Evolutionary conservation across 1,140 invertebrate species (phyloP).

Genomic region (Zophobas atratus): DNA sequence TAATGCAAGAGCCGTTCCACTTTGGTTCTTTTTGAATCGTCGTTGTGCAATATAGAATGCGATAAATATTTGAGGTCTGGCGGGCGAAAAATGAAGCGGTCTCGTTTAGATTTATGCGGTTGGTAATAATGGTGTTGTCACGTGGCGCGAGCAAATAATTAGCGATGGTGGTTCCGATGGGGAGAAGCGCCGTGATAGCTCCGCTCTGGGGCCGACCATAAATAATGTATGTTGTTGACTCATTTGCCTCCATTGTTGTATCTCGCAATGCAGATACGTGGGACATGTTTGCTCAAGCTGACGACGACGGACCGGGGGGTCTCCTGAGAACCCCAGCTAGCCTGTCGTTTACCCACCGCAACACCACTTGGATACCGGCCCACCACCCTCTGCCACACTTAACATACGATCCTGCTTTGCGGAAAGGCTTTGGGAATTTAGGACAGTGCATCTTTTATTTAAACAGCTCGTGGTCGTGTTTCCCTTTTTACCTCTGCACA

Average conservation of each 20-base stretch:
- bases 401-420: conserved; percentile 41
- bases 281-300: conserved; percentile 46
- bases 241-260: conserved; percentile 47
- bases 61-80: conserved; percentile 27
- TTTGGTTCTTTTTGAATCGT: conserved; percentile 21
- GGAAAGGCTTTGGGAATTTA: conserved; percentile 46
- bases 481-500: conserved; percentile 24
- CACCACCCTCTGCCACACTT: conserved; percentile 34
- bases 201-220: conserved; percentile 14
- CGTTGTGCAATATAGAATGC: conserved; percentile 14
- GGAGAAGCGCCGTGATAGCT: conserved; percentile 18
- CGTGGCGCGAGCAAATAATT: conserved; percentile 23
- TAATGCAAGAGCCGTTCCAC: conserved; percentile 11
- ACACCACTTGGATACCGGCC: conserved; percentile 19
- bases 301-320: conserved; percentile 31
- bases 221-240: conserved; percentile 47
- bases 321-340: conserved; percentile 30
- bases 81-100: conserved; percentile 22
- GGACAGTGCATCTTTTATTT: conserved; percentile 48
- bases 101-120: conserved; percentile 33
- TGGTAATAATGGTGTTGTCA: background rate
- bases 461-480: conserved; percentile 39
- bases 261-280: conserved; percentile 44
- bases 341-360: conserved; percentile 36
- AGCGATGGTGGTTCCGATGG: conserved; percentile 19